Evolutionary conservation across 1,140 invertebrate genomes (phyloP).

Genomic region (Lepidurus couesii): DNA sequence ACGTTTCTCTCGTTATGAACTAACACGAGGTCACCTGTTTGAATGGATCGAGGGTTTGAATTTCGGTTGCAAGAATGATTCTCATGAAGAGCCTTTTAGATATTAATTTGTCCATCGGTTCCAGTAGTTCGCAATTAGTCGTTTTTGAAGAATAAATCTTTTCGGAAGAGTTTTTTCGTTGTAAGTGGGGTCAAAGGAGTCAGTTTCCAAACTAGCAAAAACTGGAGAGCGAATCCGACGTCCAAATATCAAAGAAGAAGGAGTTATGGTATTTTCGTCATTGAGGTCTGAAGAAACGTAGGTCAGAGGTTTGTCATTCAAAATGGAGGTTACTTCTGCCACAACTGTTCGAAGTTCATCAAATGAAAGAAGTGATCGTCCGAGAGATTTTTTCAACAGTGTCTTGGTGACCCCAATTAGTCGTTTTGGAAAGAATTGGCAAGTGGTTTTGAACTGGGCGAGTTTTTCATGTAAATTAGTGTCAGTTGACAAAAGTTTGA

Average conservation of each 20-base stretch:
- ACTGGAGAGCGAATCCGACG: too few relatives aligned
- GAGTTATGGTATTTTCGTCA: background rate
- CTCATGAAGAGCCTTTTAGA: too few relatives aligned
- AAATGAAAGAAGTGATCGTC: slow-evolving; percentile 24
- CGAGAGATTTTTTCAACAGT: slow-evolving; percentile 30
- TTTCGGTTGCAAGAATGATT: too few relatives aligned
- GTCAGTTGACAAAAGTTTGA: background rate
- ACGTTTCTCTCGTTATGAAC: too few relatives aligned
- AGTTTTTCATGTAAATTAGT: background rate
- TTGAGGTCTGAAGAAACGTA: background rate
- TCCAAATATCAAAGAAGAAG: background rate
- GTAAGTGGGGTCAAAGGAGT: too few relatives aligned
- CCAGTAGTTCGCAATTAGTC: too few relatives aligned
- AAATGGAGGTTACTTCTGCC: background rate
- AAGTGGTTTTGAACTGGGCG: slow-evolving; percentile 27
- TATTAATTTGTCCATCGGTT: too few relatives aligned
- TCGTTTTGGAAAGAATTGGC: slow-evolving; percentile 38
- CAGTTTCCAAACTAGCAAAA: too few relatives aligned
- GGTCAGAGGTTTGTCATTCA: background rate
- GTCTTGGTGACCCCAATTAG: slow-evolving; percentile 38
- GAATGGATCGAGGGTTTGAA: too few relatives aligned
- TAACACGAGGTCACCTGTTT: too few relatives aligned
- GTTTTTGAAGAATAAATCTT: too few relatives aligned
- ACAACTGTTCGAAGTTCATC: slow-evolving; percentile 6
- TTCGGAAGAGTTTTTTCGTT: too few relatives aligned